These are phyloP conservation scores for Protula sp. DNA, from an alignment of 2,888 invertebrate species.

Conservation along the genomic window DNA sequence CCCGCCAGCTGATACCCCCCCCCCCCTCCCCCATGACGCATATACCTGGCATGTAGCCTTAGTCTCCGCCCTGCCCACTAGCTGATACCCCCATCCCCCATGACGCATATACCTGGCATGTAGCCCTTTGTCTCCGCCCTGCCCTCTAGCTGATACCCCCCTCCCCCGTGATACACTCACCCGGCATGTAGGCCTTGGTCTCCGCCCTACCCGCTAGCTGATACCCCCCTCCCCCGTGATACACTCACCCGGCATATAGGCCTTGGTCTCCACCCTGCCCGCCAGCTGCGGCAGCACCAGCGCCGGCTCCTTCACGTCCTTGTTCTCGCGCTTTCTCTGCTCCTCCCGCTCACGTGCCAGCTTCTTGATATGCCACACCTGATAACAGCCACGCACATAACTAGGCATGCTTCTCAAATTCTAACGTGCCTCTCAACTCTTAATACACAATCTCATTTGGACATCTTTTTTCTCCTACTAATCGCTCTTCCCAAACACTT, in stretches of 20 bases:
- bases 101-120: conserved; percentile 54
- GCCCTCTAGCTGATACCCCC: conserved; percentile 37
- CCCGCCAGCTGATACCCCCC: conserved; percentile 39
- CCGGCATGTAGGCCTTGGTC: conserved; percentile 50
- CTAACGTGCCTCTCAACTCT: no score
- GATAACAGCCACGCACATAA: background rate
- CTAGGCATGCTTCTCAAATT: no score
- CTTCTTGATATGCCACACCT: conserved; percentile 52
- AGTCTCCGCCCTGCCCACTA: no score
- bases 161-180: conserved; percentile 32
- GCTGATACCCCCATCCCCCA: no score
- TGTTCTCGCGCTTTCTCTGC: conserved; percentile 17
- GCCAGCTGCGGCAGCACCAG: conserved; percentile 51
- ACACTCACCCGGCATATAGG: conserved; percentile 51
- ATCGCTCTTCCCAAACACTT: no score
- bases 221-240: no score
- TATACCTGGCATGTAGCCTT: no score
- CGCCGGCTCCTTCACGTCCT: conserved; percentile 28
- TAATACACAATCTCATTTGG: no score
- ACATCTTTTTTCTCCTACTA: no score
- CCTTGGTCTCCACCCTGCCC: conserved; percentile 41
- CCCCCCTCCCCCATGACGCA: no score
- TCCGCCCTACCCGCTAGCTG: conserved; percentile 46
- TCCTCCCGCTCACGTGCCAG: conserved; percentile 41
- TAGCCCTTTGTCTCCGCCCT: conserved; percentile 50